Evolutionary conservation across 1,140 invertebrate species (phyloP), one percentile per base, ranked within the genome.

Genomic region (Pogonus chalceus): DNA sequence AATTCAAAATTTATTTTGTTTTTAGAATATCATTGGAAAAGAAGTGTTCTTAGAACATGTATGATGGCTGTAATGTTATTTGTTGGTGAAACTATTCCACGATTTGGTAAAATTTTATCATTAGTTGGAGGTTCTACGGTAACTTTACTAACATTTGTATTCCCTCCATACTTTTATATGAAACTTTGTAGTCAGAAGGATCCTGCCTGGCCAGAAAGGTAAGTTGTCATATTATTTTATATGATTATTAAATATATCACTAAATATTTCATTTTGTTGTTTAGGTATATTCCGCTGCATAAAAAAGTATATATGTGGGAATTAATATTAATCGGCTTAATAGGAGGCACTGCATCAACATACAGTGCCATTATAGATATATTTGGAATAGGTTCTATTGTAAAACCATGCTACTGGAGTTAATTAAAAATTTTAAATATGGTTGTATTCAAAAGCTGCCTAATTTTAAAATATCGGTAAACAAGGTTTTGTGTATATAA

Each of bases 71-170:
- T 73, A 0, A 76, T 85, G 50, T 65, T 87, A 49, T 78, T 85
- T 62, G 70, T 85, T 18, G 84, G 79, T 2, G 78, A 83, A 69
- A 75, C 74, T 18, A 67, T 88, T 10, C 85, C 85, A 0, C 72
- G 76, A 24, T 88, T 88, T 71, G 81, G 82, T 43, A 81, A 79
- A 47, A 77, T 88, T 53, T 64, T 88, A 35, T 76, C 85, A 14
- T 69, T 89, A 26, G 74, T 88, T n/a, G 86, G 86, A 1, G 83
- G 79, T 9, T 83, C 83, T 1, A 84, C 80, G 2, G 73, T 84
- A 7, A 81, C 81, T 0, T 61, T 86, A 1, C 68, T 81, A 12
- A 82, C 82, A 1, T 83, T 84, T 61, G 74, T 88, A 1, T 72
- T 86, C 49, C 85, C 85, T 0, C 76, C 77, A 0, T 67, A 79